These are phyloP conservation scores for Zaprionus ghesquierei DNA, from an alignment of 1,140 invertebrate genomes.

Conservation along the genomic window DNA sequence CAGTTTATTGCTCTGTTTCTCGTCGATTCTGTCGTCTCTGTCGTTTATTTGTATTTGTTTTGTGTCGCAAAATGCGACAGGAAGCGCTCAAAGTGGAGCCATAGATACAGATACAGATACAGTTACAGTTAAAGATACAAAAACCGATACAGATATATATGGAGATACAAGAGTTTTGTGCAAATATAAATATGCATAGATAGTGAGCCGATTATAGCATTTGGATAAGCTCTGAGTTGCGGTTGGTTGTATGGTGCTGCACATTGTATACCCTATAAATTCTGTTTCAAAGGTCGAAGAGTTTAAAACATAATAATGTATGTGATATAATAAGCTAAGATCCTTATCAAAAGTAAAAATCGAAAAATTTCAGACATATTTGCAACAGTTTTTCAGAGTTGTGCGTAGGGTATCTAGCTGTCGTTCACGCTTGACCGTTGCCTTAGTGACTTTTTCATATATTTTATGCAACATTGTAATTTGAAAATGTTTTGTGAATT, in stretches of 20 bases:
- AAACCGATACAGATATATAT: background rate
- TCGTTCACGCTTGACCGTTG: too few relatives aligned
- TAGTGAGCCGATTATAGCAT: background rate
- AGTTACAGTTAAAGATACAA: background rate
- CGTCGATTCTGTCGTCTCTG: background rate
- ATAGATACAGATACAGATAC: conserved; percentile 9
- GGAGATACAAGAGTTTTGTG: background rate
- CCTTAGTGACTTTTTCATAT: too few relatives aligned
- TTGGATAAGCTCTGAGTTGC: background rate
- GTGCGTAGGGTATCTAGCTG: too few relatives aligned
- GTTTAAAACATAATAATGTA: too few relatives aligned
- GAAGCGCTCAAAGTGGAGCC: conserved; percentile 6
- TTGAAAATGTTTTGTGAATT: background rate
- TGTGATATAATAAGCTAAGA: too few relatives aligned
- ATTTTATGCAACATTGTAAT: too few relatives aligned
- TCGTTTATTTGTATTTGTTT: conserved; percentile 24
- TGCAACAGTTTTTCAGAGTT: too few relatives aligned
- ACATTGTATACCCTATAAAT: background rate
- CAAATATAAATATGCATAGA: background rate
- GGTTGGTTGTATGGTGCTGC: background rate
- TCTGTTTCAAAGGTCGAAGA: too few relatives aligned
- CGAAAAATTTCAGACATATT: too few relatives aligned
- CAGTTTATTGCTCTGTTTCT: conserved; percentile 30
- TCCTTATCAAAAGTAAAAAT: too few relatives aligned
- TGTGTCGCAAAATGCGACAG: conserved; percentile 23